Percentiles rank a stretch among this genome's conserved stretches.
phyloP scores from a whole-genome alignment of 2,888 invertebrate genomes.

The Osedax fenrisi region DNA sequence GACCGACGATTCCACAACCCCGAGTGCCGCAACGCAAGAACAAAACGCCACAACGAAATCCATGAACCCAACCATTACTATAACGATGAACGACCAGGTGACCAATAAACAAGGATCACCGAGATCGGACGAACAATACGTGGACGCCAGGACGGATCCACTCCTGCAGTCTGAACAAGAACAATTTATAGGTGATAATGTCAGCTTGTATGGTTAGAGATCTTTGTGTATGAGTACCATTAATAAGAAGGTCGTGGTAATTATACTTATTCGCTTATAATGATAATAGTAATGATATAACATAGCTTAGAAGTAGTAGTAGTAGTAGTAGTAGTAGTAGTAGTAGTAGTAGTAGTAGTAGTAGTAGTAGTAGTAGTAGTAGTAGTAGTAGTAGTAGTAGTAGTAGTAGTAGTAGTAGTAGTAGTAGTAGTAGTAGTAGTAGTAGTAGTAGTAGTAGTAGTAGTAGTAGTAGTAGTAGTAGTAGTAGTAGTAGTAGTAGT shows the following conservation, averaged over 20 bases:
- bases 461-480: constrained; percentile 18
- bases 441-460: constrained; percentile 17
- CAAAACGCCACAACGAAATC: too few relatives aligned
- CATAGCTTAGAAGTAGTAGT: too few relatives aligned
- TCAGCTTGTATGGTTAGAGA: too few relatives aligned
- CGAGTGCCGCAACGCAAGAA: too few relatives aligned
- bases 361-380: constrained; percentile 18
- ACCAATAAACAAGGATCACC: constrained; percentile 43
- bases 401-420: constrained; percentile 19
- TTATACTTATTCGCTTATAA: too few relatives aligned
- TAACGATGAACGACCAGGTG: constrained; percentile 44
- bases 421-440: constrained; percentile 17
- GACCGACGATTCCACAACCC: too few relatives aligned
- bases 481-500: constrained; percentile 21
- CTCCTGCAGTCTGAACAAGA: too few relatives aligned
- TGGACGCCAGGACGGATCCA: background rate
- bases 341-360: too few relatives aligned
- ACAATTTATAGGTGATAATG: constrained; percentile 68
- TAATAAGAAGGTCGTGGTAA: too few relatives aligned
- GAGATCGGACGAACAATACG: constrained; percentile 40
- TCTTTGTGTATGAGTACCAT: too few relatives aligned
- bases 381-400: constrained; percentile 21
- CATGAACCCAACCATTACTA: constrained; percentile 43
- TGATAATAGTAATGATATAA: too few relatives aligned
- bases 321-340: too few relatives aligned